Conservation (phyloP, 37 sponge, comb jelly and placozoan species). For the Amphimedon queenslandica region DNA sequence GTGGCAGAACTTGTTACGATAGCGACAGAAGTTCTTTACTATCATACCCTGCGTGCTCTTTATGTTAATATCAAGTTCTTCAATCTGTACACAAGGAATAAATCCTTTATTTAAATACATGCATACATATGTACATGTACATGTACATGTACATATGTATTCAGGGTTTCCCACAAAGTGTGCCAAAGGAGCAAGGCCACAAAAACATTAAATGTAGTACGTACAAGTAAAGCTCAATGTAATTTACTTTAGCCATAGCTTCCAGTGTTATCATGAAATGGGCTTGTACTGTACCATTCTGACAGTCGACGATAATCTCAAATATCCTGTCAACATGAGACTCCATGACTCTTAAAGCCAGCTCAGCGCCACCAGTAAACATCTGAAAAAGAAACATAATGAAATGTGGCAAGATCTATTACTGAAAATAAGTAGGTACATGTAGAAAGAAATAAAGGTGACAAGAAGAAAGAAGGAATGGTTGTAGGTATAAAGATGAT, state of each 20-base stretch:
- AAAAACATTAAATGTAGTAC: too few species aligned
- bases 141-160: too few species aligned
- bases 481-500: not conserved
- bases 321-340: not conserved
- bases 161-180: too few species aligned
- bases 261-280: constrained; percentile 49
- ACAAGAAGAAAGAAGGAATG: not conserved
- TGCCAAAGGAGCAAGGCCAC: too few species aligned
- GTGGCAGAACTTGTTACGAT: constrained; percentile 43
- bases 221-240: too few species aligned
- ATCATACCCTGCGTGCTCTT: constrained; percentile 65
- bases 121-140: too few species aligned
- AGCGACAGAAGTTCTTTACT: constrained; percentile 47
- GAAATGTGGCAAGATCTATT: too few species aligned
- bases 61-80: constrained; percentile 54
- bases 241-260: constrained; percentile 53
- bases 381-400: too few species aligned
- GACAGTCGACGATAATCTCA: not conserved
- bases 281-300: constrained; percentile 1
- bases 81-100: constrained; percentile 31
- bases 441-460: too few species aligned
- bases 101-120: too few species aligned
- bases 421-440: too few species aligned
- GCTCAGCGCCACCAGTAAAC: not conserved
- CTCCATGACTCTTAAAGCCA: not conserved